These are phyloP conservation scores for Idaea biselata DNA, from an alignment of 2,888 invertebrate genomes.

Conservation along the genomic window DNA sequence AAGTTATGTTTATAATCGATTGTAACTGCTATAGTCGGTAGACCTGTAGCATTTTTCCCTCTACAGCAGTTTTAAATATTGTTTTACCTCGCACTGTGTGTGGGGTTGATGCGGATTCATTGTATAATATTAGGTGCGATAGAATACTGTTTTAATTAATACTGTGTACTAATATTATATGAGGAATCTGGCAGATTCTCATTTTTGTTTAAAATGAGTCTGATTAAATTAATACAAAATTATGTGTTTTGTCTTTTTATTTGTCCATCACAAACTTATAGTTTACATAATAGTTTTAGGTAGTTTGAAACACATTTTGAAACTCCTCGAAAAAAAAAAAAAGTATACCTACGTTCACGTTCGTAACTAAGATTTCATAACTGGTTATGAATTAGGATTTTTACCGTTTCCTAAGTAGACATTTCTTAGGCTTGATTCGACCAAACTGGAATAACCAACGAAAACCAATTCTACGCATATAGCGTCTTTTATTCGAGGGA, in stretches of 20 bases:
- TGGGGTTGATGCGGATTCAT: slow-evolving; percentile 41
- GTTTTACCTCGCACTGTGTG: slow-evolving; percentile 51
- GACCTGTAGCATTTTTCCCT: slow-evolving; percentile 26
- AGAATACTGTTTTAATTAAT: slow-evolving; percentile 52
- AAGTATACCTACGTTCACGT: too few species aligned
- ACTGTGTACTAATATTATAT: slow-evolving; percentile 55
- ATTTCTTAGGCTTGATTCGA: too few species aligned
- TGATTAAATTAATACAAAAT: slow-evolving; percentile 74
- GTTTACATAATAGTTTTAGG: too few species aligned
- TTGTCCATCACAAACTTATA: slow-evolving; percentile 13
- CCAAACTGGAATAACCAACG: too few species aligned
- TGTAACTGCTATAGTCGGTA: background rate
- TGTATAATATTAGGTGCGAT: slow-evolving; percentile 51
- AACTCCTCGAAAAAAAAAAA: too few species aligned
- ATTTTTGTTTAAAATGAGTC: slow-evolving; percentile 77
- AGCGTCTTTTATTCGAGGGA: too few species aligned
- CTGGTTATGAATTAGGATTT: too few species aligned
- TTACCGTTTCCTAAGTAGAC: too few species aligned
- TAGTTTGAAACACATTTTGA: too few species aligned
- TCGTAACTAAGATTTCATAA: too few species aligned
- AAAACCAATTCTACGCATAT: too few species aligned
- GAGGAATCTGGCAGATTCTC: slow-evolving; percentile 59
- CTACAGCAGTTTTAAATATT: slow-evolving; percentile 41
- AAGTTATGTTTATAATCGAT: background rate
- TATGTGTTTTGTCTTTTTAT: slow-evolving; percentile 39